These are phyloP conservation scores for Oophaga pumilio DNA, from an alignment of 2,113 vertebrate genomes.

Conservation along the genomic window DNA sequence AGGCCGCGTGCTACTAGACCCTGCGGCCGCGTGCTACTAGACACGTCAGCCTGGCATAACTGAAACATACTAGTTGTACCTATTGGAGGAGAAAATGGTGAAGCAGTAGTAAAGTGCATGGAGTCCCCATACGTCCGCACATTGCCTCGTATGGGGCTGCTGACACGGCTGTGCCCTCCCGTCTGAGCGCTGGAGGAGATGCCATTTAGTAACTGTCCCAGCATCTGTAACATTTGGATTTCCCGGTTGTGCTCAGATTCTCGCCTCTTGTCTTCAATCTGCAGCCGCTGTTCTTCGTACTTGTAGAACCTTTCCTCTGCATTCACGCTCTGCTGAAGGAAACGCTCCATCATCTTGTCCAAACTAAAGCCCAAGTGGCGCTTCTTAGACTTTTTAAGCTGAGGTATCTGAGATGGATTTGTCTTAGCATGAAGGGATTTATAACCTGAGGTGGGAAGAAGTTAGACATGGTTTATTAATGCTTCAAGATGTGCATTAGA, in stretches of 20 bases:
- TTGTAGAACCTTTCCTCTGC: slow-evolving; percentile 85
- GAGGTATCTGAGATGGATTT: slow-evolving; percentile 68
- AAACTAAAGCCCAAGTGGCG: slow-evolving; percentile 77
- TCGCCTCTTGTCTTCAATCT: slow-evolving; percentile 82
- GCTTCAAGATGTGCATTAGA: not conserved
- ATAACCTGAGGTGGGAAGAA: slow-evolving; percentile 65
- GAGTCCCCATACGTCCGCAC: slow-evolving; percentile 69
- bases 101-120: slow-evolving; percentile 72
- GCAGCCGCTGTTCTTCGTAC: slow-evolving; percentile 84
- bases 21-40: too few species aligned
- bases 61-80: slow-evolving; percentile 67
- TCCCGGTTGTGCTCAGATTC: slow-evolving; percentile 84
- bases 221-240: slow-evolving; percentile 89
- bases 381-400: slow-evolving; percentile 78
- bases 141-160: slow-evolving; percentile 66
- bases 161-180: slow-evolving; percentile 64
- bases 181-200: slow-evolving; percentile 71
- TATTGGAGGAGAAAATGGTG: slow-evolving; percentile 74
- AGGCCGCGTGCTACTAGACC: too few species aligned
- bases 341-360: slow-evolving; percentile 89
- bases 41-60: too few species aligned
- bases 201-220: slow-evolving; percentile 86
- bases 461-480: slow-evolving; percentile 12
- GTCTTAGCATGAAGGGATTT: slow-evolving; percentile 68
- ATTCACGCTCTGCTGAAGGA: slow-evolving; percentile 86